Base-by-base conservation (phyloP, 2,113 vertebrate genomes). In the Ophthalmolycus amberensis region DNA sequence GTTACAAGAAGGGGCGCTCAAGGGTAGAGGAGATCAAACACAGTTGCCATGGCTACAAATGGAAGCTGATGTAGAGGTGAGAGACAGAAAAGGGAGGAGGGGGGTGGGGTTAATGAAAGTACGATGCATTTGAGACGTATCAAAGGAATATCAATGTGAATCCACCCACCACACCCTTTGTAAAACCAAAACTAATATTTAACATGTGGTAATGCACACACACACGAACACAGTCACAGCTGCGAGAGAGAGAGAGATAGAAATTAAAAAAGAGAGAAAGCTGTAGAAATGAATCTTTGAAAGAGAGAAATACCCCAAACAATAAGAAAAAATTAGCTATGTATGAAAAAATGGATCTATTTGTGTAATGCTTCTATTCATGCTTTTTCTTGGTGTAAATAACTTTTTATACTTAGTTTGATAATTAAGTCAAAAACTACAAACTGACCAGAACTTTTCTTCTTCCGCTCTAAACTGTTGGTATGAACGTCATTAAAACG, bases 41-140 rank as follows among this genome's bases (percentile, higher is more conserved):
- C 79, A 42, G 94, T 95, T 95, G 79, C 93, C 90, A 95, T 95
- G 92, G 94, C 79, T 93, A 96, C 94, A 93, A 93, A 95, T 92
- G 87, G 89, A 92, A 91, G 89, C 87, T 88, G 86, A 85, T 86
- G 82, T 79, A 64, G 81, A 79, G 83, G 64, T 54, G 58, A 54
- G 56, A 64, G 74, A 14, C 48, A 42, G 62, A 71, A 37, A 65
- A 78, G 64, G 4, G 34, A 25, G 4, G 11, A 16, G 70, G 46
- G 44, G 70, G 46, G 44, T 52, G 52, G 73, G 75, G 78, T 82
- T 85, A 70, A 90, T 87, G 64, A 85, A 83, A 90, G 80, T 77
- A 46, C 65, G 73, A 76, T 73, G 72, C 40, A 14, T 76, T 42
- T 3, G 32, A 80, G 54, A 72, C 20, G 29, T 63, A 73, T 79